Evolutionary conservation across 2,888 invertebrate genomes (phyloP).

Genomic region (Cerastis leucographa): DNA sequence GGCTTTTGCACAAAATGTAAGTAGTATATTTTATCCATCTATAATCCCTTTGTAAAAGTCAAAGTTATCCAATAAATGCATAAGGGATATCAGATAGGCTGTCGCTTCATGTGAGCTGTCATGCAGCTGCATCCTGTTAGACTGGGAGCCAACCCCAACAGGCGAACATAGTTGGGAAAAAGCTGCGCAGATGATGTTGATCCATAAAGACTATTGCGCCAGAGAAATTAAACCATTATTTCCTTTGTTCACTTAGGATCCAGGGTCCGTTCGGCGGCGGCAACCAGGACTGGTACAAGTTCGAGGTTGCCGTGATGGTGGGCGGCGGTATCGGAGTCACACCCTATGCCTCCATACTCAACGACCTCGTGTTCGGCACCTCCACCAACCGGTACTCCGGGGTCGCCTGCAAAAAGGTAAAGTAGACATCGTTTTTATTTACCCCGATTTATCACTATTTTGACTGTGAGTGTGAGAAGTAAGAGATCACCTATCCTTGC

Average conservation of each 20-base stretch:
- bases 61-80: background rate
- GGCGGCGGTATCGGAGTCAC: slow-evolving; percentile 99
- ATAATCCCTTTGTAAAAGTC: background rate
- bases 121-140: background rate
- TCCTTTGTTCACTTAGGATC: slow-evolving; percentile 88
- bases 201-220: background rate
- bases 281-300: slow-evolving; percentile 99
- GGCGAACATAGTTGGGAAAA: background rate
- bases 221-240: background rate
- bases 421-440: background rate
- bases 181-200: background rate
- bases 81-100: background rate
- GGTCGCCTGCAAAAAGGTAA: slow-evolving; percentile 98
- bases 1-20: no score
- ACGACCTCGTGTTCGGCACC: slow-evolving; percentile 98
- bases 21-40: background rate
- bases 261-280: slow-evolving; percentile 99
- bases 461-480: no score
- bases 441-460: background rate
- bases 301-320: slow-evolving; percentile 99
- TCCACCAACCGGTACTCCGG: slow-evolving; percentile 98
- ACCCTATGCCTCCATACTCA: slow-evolving; percentile 98
- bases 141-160: background rate
- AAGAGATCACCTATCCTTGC: background rate
- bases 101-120: background rate